A percentile compares a stretch with the other conserved stretches of the same genome.
These are phyloP conservation scores for Dendrolimus punctatus DNA, from an alignment of 1,140 invertebrate species.

Conservation along the genomic window DNA sequence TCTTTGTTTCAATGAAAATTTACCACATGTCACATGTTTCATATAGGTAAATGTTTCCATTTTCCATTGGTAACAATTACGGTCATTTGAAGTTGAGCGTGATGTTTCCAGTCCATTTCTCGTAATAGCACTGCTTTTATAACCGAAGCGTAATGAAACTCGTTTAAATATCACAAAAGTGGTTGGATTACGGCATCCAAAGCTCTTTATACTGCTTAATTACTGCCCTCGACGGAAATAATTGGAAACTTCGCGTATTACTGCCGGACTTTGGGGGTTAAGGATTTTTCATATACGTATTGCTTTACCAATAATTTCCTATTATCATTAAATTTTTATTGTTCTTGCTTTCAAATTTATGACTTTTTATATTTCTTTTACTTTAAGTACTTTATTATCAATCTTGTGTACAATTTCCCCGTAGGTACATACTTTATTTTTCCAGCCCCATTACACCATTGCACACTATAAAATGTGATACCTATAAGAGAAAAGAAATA, in stretches of 20 bases:
- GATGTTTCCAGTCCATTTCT: slow-evolving; percentile 68
- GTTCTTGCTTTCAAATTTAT: too few relatives aligned
- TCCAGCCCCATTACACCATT: too few relatives aligned
- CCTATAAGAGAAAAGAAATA: too few relatives aligned
- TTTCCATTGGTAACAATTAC: slow-evolving; percentile 58
- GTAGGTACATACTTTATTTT: too few relatives aligned
- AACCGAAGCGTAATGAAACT: slow-evolving; percentile 69
- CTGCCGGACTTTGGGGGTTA: slow-evolving; percentile 51
- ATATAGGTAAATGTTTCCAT: slow-evolving; percentile 21
- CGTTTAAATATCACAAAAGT: slow-evolving; percentile 70
- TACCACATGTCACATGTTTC: slow-evolving; percentile 8
- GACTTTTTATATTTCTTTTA: too few relatives aligned
- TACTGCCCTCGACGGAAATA: slow-evolving; percentile 66
- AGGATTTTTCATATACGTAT: slow-evolving; percentile 22
- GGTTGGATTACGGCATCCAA: slow-evolving; percentile 59
- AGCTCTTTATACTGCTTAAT: slow-evolving; percentile 68
- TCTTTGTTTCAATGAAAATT: too few relatives aligned
- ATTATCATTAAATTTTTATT: too few relatives aligned
- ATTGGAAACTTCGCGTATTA: slow-evolving; percentile 66
- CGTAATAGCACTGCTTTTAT: slow-evolving; percentile 66
- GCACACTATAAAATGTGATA: too few relatives aligned
- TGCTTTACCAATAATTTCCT: too few relatives aligned
- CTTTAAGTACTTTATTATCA: too few relatives aligned
- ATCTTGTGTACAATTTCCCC: too few relatives aligned
- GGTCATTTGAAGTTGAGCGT: slow-evolving; percentile 60